Evolutionary conservation across 53 echinoderm and acorn worm genomes (phyloP).

Genomic region (Pentamera pediparva): DNA sequence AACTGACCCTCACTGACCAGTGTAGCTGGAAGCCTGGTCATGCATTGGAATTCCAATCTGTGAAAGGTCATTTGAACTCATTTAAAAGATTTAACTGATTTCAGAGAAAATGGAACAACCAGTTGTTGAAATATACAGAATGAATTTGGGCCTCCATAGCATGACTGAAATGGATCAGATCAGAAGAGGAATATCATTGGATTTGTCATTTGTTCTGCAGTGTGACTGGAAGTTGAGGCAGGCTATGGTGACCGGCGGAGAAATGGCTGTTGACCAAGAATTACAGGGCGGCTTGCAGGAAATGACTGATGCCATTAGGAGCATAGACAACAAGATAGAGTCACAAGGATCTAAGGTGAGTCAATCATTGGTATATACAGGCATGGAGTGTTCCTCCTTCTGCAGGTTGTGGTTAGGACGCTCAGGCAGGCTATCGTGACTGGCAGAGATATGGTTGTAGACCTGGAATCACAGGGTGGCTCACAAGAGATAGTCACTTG

Average conservation of each 20-base stretch:
- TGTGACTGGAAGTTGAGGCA: conserved; percentile 17
- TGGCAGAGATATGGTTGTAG: conserved; percentile 6
- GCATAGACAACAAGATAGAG: conserved; percentile 2
- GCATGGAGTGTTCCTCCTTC: background rate
- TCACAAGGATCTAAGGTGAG: conserved; percentile 10
- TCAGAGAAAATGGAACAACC: too few species aligned
- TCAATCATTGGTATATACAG: background rate
- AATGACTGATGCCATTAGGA: background rate
- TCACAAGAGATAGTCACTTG: conserved; percentile 6
- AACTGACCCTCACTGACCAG: too few species aligned
- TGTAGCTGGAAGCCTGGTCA: too few species aligned
- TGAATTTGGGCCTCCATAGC: too few species aligned
- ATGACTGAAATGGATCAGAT: too few species aligned
- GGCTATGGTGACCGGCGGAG: conserved; percentile 2
- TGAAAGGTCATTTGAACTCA: too few species aligned
- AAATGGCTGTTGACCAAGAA: conserved; percentile 8
- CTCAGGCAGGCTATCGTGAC: conserved; percentile 1
- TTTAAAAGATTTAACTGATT: too few species aligned
- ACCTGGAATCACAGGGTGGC: conserved; percentile 1
- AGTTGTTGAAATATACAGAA: too few species aligned
- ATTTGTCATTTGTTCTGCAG: background rate
- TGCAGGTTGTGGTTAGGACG: too few species aligned
- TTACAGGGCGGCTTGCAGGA: conserved; percentile 11
- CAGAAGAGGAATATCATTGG: too few species aligned
- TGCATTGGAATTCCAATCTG: too few species aligned